Percentiles rank a stretch among this genome's conserved stretches.
Evolutionary conservation across 1,140 invertebrate species (phyloP).

Genomic region (Zaprionus tsacasi): DNA sequence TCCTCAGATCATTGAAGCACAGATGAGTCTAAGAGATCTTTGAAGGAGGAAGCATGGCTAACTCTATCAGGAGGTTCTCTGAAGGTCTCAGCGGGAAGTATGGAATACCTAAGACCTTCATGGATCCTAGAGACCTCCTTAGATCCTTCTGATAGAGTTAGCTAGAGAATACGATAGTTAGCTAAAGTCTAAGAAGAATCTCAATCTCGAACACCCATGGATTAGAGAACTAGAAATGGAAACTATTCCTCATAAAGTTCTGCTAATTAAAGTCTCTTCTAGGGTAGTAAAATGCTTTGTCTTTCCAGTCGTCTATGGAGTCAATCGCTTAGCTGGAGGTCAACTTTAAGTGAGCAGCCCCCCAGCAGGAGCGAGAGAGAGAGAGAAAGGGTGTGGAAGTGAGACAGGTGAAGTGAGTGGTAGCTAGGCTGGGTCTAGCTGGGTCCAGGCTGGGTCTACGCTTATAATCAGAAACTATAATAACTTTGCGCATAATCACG

Average conservation of each 20-base stretch:
- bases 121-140: no score
- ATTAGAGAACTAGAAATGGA: neutral
- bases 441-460: neutral
- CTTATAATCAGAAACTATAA: conserved; percentile 56
- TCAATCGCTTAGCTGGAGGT: conserved; percentile 2
- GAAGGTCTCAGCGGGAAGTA: no score
- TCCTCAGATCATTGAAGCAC: no score
- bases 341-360: conserved; percentile 6
- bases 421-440: neutral
- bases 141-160: no score
- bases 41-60: no score
- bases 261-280: neutral
- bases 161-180: neutral
- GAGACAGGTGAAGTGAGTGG: neutral
- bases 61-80: no score
- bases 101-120: no score
- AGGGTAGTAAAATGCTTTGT: neutral
- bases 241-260: neutral
- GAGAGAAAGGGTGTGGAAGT: no score
- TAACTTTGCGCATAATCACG: conserved; percentile 73
- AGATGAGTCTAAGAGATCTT: no score
- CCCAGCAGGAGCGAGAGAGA: conserved; percentile 13
- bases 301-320: neutral
- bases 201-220: neutral
- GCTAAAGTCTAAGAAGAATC: neutral